These are phyloP conservation scores for Diabrotica undecimpunctata DNA, from an alignment of 1,140 invertebrate species.

Conservation along the genomic window DNA sequence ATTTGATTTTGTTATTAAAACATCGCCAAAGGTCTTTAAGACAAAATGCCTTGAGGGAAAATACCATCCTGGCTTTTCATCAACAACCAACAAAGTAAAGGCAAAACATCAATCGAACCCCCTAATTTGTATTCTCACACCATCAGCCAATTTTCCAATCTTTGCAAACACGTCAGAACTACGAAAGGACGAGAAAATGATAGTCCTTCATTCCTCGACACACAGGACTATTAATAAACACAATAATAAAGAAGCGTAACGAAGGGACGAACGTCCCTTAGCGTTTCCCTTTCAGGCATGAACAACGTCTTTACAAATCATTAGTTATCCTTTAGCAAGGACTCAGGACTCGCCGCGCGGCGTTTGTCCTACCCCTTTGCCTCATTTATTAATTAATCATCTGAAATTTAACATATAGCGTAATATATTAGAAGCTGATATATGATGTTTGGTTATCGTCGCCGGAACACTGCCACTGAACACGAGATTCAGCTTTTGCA, in stretches of 20 bases:
- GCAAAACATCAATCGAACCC: neutral
- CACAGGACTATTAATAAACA: conserved; percentile 33
- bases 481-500: conserved; percentile 9
- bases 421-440: conserved; percentile 20
- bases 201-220: conserved; percentile 21
- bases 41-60: no score
- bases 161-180: conserved; percentile 10
- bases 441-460: conserved; percentile 21
- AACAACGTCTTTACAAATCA: conserved; percentile 35
- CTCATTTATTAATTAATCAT: conserved; percentile 32
- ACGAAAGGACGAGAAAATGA: conserved; percentile 13
- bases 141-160: conserved; percentile 12
- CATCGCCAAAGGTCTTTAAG: no score
- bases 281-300: conserved; percentile 26
- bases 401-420: conserved; percentile 28
- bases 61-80: no score
- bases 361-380: conserved; percentile 22
- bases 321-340: conserved; percentile 34
- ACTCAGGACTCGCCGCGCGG: conserved; percentile 24
- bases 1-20: no score
- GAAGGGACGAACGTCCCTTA: conserved; percentile 24
- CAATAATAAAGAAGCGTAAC: conserved; percentile 33
- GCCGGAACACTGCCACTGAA: neutral
- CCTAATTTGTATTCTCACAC: conserved; percentile 10
- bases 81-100: neutral